Percentiles rank a stretch among this genome's conserved stretches.
Conservation (phyloP, 2,797 vertebrate genomes). For the Peromyscus melanophrys region DNA sequence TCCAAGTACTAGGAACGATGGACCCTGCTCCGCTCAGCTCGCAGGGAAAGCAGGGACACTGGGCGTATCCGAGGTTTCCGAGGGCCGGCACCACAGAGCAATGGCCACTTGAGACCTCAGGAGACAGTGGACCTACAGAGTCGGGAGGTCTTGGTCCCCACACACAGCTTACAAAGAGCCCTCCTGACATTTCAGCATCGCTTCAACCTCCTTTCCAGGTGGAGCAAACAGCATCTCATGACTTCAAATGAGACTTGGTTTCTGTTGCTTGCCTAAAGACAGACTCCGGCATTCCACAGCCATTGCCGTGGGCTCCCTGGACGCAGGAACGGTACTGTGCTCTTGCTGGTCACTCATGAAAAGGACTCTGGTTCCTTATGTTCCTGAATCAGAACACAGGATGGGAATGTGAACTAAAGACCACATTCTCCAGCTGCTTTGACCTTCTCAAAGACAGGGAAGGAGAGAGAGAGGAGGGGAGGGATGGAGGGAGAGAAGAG, state of each 20-base stretch:
- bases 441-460: neutral
- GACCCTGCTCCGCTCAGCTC: neutral
- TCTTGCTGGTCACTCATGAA: neutral
- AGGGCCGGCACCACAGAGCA: neutral
- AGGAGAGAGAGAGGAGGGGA: neutral
- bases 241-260: neutral
- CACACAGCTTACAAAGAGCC: neutral
- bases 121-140: neutral
- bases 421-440: neutral
- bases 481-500: neutral
- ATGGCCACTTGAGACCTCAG: neutral
- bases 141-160: neutral
- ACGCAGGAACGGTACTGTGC: accelerated
- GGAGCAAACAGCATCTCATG: neutral
- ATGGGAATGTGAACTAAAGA: neutral
- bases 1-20: neutral
- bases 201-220: neutral
- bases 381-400: neutral
- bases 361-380: neutral
- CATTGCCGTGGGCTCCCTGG: neutral
- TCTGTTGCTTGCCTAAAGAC: neutral
- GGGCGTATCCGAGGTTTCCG: neutral
- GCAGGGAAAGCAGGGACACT: neutral
- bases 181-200: neutral
- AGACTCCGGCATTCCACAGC: neutral